Base-by-base conservation (phyloP, 2,888 invertebrate genomes). In the Tinea trinotella region DNA sequence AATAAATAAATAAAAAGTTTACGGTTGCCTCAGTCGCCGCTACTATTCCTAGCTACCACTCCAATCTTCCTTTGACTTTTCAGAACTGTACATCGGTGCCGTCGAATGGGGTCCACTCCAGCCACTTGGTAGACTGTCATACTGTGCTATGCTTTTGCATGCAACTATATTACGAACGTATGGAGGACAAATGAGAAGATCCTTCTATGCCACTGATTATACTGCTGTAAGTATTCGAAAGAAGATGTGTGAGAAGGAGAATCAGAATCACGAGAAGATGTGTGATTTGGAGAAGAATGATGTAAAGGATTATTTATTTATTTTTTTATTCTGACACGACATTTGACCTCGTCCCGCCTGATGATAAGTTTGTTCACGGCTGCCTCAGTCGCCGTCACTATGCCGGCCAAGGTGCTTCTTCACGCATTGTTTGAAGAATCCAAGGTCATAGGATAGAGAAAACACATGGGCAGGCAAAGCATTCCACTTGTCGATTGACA, bases 31-130 rank as follows among this genome's bases (percentile, higher is more conserved):
- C n/a, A n/a, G n/a, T n/a, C n/a, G n/a, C n/a, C n/a, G n/a, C n/a
- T n/a, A n/a, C n/a, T n/a, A n/a, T n/a, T n/a, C n/a, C n/a, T n/a
- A n/a, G n/a, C n/a, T n/a, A n/a, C n/a, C n/a, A 24, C 5, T 24
- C 24, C 24, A 24, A 24, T 24, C 24, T 4, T 36, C 12, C 4
- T 50, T 49, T 54, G n/a, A n/a, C n/a, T 59, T 60, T 60, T 1
- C 66, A 84, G 84, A 62, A 55, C 63, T 81, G 54, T 84, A 83
- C 66, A 79, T 81, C 0, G 63, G 67, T 0, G 63, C 82, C 0
- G 79, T 84, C 0, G 85, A 85, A 57, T 85, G 85, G 85, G 83
- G 81, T 2, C 85, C 84, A 0, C 59, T 85, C 0, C 84, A 84
- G 59, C 84, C 84, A 0, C 61, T 84, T 0, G 85, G 85, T 0